phyloP scores from a whole-genome alignment of 2,797 vertebrate genomes.

The Syngnathus acus region DNA sequence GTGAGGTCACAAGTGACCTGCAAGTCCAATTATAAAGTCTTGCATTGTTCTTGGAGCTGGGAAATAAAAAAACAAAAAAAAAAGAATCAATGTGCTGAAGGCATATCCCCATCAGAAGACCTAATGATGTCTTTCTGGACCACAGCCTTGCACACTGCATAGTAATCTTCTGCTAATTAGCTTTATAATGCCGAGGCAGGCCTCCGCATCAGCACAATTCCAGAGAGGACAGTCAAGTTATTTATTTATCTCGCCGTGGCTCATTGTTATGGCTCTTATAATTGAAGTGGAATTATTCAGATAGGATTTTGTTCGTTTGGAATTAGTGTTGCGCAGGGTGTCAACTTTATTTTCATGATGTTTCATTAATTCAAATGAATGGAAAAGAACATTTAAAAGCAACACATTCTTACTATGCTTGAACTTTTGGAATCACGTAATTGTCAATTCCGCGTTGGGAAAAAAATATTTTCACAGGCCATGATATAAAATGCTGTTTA shows the following conservation, averaged over 20 bases:
- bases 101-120: slow-evolving; percentile 81
- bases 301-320: slow-evolving; percentile 58
- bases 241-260: slow-evolving; percentile 72
- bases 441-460: not conserved
- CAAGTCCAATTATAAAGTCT: slow-evolving; percentile 79
- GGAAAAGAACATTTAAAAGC: slow-evolving; percentile 26
- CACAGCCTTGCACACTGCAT: slow-evolving; percentile 79
- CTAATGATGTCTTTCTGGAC: slow-evolving; percentile 83
- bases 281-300: slow-evolving; percentile 73
- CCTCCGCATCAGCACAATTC: slow-evolving; percentile 74
- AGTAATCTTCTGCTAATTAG: slow-evolving; percentile 83
- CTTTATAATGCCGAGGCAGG: slow-evolving; percentile 80
- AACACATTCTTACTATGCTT: not conserved
- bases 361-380: slow-evolving; percentile 40
- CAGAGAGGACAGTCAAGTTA: slow-evolving; percentile 68
- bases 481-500: not conserved
- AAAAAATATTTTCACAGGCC: not conserved
- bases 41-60: slow-evolving; percentile 79
- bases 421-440: not conserved
- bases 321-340: slow-evolving; percentile 52
- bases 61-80: slow-evolving; percentile 24
- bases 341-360: slow-evolving; percentile 51
- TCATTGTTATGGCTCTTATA: slow-evolving; percentile 67
- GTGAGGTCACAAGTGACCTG: slow-evolving; percentile 72
- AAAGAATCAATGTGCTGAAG: slow-evolving; percentile 78